Percentiles rank a stretch among this genome's conserved stretches.
Evolutionary conservation across 37 sponge, comb jelly and placozoan genomes (phyloP).

Genomic region (Halisarca cf. caerulea): DNA sequence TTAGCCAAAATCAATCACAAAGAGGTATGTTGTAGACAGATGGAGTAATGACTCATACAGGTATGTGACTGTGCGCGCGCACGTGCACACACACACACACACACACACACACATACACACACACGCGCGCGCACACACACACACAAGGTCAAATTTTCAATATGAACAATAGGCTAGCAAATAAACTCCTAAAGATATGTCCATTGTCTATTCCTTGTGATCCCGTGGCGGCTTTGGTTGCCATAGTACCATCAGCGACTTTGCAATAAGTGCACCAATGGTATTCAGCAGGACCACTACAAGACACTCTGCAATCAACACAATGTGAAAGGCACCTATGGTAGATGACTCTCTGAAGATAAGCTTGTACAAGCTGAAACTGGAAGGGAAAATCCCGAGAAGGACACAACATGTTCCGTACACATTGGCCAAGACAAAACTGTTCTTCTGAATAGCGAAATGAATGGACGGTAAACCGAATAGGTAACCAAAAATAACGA

Average conservation of each 20-base stretch:
- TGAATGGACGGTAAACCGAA: slow-evolving; percentile 48
- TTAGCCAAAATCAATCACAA: no score
- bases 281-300: slow-evolving; percentile 33
- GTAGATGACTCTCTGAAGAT: slow-evolving; percentile 42
- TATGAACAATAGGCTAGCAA: no score
- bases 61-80: no score
- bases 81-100: no score
- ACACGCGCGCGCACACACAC: no score
- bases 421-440: slow-evolving; percentile 37
- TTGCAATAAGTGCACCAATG: slow-evolving; percentile 43
- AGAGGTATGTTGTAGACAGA: no score
- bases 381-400: slow-evolving; percentile 70
- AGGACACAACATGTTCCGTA: slow-evolving; percentile 56
- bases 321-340: slow-evolving; percentile 8
- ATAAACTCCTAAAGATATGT: no score
- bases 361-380: slow-evolving; percentile 46
- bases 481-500: slow-evolving; percentile 43
- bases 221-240: not conserved
- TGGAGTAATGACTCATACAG: no score
- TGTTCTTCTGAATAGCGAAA: slow-evolving; percentile 47
- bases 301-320: slow-evolving; percentile 31
- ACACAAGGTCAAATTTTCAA: no score
- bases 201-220: no score
- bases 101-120: no score
- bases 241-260: slow-evolving; percentile 54